These are phyloP conservation scores for Albula goreensis DNA, from an alignment of 2,113 vertebrate genomes.

Conservation along the genomic window DNA sequence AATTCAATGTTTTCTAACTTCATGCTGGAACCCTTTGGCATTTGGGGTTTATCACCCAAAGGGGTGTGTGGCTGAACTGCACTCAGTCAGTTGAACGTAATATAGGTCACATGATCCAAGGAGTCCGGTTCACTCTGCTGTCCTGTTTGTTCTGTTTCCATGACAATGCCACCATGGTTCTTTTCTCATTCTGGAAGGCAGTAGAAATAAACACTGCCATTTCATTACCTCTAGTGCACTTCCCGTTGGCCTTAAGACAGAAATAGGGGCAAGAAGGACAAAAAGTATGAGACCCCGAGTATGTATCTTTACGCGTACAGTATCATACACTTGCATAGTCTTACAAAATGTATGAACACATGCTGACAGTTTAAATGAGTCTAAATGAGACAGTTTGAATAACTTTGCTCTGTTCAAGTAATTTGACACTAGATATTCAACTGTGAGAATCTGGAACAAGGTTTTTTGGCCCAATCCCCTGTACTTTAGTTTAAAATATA, in stretches of 20 bases:
- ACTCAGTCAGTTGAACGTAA: background rate
- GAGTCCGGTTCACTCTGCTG: background rate
- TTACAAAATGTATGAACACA: no score
- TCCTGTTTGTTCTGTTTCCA: background rate
- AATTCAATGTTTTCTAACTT: background rate
- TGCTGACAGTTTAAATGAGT: background rate
- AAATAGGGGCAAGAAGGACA: background rate
- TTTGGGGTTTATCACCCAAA: background rate
- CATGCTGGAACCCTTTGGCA: background rate
- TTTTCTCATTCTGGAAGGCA: background rate
- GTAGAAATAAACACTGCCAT: background rate
- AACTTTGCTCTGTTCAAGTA: background rate
- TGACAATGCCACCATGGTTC: background rate
- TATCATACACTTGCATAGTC: no score
- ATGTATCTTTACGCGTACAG: no score
- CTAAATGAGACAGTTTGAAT: background rate
- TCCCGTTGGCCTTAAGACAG: background rate
- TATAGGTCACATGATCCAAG: background rate
- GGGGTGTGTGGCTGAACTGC: background rate
- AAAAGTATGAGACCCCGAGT: no score
- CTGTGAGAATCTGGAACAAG: background rate
- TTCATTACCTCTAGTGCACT: background rate
- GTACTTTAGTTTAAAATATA: background rate
- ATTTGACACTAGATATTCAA: background rate
- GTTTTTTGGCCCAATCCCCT: background rate